Percentiles rank a stretch among this genome's conserved stretches.
Evolutionary conservation across 2,888 invertebrate genomes (phyloP).

Genomic region (Leptinotarsa peninsularis): DNA sequence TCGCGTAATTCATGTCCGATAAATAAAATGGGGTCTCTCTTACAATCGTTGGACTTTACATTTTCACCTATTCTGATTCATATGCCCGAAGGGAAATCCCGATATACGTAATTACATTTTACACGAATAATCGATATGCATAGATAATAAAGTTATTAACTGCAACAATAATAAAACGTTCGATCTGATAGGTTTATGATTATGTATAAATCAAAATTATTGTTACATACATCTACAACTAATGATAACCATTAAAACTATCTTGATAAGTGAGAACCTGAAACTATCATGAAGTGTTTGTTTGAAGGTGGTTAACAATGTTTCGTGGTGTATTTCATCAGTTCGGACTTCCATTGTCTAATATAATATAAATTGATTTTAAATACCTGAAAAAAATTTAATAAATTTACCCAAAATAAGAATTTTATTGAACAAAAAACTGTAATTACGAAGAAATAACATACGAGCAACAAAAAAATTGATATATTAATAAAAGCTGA

Average conservation of each 20-base stretch:
- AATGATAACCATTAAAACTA: background rate
- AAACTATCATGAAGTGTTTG: background rate
- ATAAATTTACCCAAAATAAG: no score
- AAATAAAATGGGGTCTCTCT: background rate
- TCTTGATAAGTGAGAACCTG: background rate
- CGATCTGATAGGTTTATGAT: slow-evolving; percentile 9
- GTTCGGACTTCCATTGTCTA: no score
- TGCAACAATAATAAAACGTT: slow-evolving; percentile 1
- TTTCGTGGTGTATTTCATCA: no score
- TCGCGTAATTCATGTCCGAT: no score
- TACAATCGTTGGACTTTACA: background rate
- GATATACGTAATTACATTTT: background rate
- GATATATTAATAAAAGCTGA: no score
- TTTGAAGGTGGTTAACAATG: no score
- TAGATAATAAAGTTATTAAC: slow-evolving; percentile 8
- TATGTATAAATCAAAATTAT: slow-evolving; percentile 5
- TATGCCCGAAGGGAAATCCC: background rate
- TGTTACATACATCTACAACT: background rate
- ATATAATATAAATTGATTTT: no score
- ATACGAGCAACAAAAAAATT: no score
- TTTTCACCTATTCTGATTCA: background rate
- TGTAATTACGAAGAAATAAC: no score
- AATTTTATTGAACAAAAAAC: no score
- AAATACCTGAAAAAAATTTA: no score
- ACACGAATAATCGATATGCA: slow-evolving; percentile 5